A percentile compares a stretch with the other conserved stretches of the same genome.
These are phyloP conservation scores for Mycalesis mineus DNA, from an alignment of 2,888 invertebrate species.

Conservation along the genomic window DNA sequence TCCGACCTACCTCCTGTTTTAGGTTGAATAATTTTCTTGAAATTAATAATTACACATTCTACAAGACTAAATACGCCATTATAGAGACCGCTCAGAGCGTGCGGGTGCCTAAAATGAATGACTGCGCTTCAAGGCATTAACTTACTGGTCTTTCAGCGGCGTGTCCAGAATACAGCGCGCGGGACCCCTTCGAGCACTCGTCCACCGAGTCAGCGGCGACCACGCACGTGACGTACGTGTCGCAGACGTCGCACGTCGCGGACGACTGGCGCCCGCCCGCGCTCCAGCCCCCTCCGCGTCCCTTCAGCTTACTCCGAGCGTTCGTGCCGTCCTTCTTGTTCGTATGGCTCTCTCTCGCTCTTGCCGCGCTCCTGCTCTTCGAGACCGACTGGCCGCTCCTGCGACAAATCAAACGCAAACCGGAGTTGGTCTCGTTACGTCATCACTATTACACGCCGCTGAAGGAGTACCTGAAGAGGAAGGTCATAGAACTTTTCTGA, in stretches of 20 bases:
- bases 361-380: conserved; percentile 84
- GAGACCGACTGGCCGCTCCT: conserved; percentile 88
- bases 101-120: too few species aligned
- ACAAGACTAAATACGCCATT: too few species aligned
- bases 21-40: too few species aligned
- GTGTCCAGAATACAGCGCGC: conserved; percentile 81
- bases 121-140: too few species aligned
- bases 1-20: too few species aligned
- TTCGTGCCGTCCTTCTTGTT: conserved; percentile 88
- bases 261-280: conserved; percentile 41
- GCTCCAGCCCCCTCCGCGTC: conserved; percentile 44
- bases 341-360: conserved; percentile 82
- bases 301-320: conserved; percentile 82
- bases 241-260: conserved; percentile 48
- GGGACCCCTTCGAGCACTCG: conserved; percentile 86
- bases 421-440: conserved; percentile 86
- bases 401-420: conserved; percentile 83
- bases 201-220: conserved; percentile 86
- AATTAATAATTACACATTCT: too few species aligned
- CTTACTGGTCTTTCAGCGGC: too few species aligned
- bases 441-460: conserved; percentile 90
- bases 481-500: conserved; percentile 81
- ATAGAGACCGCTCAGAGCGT: too few species aligned
- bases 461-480: conserved; percentile 85
- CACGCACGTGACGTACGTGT: conserved; percentile 61